A percentile compares a stretch with the other conserved stretches of the same genome.
Evolutionary conservation across 1,140 invertebrate genomes (phyloP).

Genomic region (Pachypsylla venusta): DNA sequence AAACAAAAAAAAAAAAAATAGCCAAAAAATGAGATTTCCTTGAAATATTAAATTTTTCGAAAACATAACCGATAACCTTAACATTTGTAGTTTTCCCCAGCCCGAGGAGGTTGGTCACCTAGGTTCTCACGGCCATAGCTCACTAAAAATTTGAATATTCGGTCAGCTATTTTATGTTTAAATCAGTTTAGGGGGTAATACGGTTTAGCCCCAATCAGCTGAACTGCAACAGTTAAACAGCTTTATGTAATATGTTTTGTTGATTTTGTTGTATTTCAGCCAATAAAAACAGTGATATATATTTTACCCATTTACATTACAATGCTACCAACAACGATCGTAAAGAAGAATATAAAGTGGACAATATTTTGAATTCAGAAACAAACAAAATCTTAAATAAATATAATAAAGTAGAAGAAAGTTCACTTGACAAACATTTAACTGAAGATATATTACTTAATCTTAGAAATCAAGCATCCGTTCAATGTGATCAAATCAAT

Average conservation of each 20-base stretch:
- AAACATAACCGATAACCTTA: too few species aligned
- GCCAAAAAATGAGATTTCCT: too few species aligned
- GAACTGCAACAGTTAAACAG: neutral
- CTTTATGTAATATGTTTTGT: neutral
- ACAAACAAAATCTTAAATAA: neutral
- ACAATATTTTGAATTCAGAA: neutral
- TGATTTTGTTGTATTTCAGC: neutral
- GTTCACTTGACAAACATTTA: too few species aligned
- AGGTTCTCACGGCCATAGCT: too few species aligned
- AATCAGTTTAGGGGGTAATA: neutral
- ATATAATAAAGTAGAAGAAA: neutral
- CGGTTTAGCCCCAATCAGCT: neutral
- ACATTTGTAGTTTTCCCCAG: too few species aligned
- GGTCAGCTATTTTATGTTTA: neutral
- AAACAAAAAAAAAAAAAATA: too few species aligned
- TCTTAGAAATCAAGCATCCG: neutral
- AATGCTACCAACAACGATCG: neutral
- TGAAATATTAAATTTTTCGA: too few species aligned
- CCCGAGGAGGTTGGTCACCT: too few species aligned
- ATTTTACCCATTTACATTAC: neutral
- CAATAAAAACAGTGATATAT: neutral
- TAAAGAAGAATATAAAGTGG: neutral
- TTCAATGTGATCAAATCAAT: neutral
- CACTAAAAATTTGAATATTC: too few species aligned
- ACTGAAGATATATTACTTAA: neutral